Evolutionary conservation across 2,797 vertebrate species (phyloP), one percentile per base, ranked within the genome.

Genomic region (Melanotaenia pygmaea): DNA sequence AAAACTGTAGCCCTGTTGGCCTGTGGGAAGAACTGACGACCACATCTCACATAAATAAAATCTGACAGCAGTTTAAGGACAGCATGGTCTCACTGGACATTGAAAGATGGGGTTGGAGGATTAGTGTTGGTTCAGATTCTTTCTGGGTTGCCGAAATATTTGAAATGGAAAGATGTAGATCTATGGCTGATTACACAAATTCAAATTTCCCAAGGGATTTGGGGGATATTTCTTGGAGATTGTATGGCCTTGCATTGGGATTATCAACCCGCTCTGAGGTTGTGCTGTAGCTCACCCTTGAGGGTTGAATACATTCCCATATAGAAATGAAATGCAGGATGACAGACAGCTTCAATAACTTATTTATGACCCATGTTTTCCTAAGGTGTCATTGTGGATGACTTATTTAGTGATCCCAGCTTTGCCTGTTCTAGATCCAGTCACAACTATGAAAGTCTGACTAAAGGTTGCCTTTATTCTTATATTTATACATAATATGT

Each of bases 1-100:
- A 78, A 62, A 64, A 59, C 40, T 69, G 38, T 24, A 53, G 76
- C 63, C 67, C 64, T 76, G 24, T 67, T 70, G 57, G 72, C 78
- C 77, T 92, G 88, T 93, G 90, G 87, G 90, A 93, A 93, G 80
- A 71, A 85, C 76, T 85, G 83, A 78, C 83, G 87, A 77, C 65
- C 69, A 38, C 10, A 34, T 62, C 74, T 90, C 79, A 87, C 74
- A 86, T 45, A 88, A 91, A 92, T 59, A 4, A 80, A 77, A 62
- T 74, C 63, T 90, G 89, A 92, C 89, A 91, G 88, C 73, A 66
- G 76, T 70, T 47, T 67, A 63, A 76, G 24, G 62, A 79, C 77
- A 43, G 51, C 65, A 74, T 78, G 74, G 75, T 88, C 86, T 88
- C 76, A 70, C 62, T 67, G 86, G 88, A 84, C 75, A 84, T 14